Evolutionary conservation across 2,888 invertebrate species (phyloP), one percentile per base, ranked within the genome.

Genomic region (Lycocerus yunnanus): DNA sequence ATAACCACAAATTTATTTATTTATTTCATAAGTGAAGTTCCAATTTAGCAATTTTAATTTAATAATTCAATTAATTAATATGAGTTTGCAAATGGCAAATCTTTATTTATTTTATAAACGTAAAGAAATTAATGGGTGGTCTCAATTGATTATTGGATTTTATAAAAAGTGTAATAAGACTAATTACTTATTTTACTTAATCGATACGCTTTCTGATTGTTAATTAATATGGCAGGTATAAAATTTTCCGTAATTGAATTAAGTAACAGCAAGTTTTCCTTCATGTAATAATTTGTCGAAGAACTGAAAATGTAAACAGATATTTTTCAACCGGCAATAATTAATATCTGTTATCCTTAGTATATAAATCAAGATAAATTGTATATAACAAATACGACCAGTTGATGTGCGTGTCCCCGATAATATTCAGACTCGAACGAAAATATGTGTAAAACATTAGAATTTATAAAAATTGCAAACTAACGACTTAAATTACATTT

Each of bases 41-140:
- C 69, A 73, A 65, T 73, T 68, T 60, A 27, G 58, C 69, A 58
- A 73, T 68, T 24, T 60, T 69, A 73, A 68, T 66, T 58, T 58
- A 20, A 58, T 72, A 58, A 68, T 63, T 68, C 18, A 68, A 72
- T 68, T 72, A 67, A 67, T 71, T 71, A 68, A 15, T 71, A 66
- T 18, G 58, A 21, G 58, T 24, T 9, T 72, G 68, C 61, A 72
- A 72, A 72, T 72, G 68, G 68, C 68, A 63, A 60, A 63, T 24
- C 15, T 72, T 60, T 63, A 68, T 58, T 65, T 18, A 63, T 73
- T 72, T 73, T 73, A 73, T 66, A 14, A 69, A 65, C 58, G 11
- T 58, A 69, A 66, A 43, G n/a, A 43, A n/a, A 65, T 73, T 63
- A 63, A 73, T 73, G 69, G 73, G 73, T 73, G 73, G 73, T 73